A percentile compares a stretch with the other conserved stretches of the same genome.
These are phyloP conservation scores for Geotria australis DNA, from an alignment of 2,797 vertebrate genomes.

Conservation along the genomic window DNA sequence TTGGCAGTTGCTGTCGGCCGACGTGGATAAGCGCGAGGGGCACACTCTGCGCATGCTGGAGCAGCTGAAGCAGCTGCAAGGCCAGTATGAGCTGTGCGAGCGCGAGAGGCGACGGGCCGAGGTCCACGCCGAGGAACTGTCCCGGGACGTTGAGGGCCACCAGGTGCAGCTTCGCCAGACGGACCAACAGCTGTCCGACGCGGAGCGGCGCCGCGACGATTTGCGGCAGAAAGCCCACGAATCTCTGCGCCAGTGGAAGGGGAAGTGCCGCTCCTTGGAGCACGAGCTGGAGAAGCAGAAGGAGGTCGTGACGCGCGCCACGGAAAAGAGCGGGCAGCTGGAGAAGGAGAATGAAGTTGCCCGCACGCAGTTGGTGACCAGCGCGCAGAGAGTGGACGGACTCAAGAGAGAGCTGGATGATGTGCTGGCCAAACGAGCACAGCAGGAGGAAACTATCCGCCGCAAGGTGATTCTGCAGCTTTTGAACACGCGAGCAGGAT, in stretches of 20 bases:
- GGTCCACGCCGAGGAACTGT: slow-evolving; percentile 19
- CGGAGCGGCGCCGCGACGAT: slow-evolving; percentile 33
- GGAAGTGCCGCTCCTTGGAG: slow-evolving; percentile 41
- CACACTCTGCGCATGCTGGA: slow-evolving; percentile 45
- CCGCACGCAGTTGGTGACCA: slow-evolving; percentile 26
- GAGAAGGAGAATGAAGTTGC: slow-evolving; percentile 33
- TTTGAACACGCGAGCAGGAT: no score
- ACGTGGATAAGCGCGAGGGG: slow-evolving; percentile 32
- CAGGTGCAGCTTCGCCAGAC: slow-evolving; percentile 14
- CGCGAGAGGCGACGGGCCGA: slow-evolving; percentile 8
- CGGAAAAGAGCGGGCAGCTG: slow-evolving; percentile 20
- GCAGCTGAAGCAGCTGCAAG: slow-evolving; percentile 41
- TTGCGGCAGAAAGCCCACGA: slow-evolving; percentile 51
- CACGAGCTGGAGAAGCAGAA: slow-evolving; percentile 26
- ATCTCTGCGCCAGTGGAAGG: slow-evolving; percentile 44
- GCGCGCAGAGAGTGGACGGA: slow-evolving; percentile 40
- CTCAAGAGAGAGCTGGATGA: slow-evolving; percentile 39
- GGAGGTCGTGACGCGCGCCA: slow-evolving; percentile 11
- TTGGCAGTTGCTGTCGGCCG: slow-evolving; percentile 26
- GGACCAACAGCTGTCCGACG: slow-evolving; percentile 27
- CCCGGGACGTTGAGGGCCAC: slow-evolving; percentile 16
- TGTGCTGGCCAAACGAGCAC: slow-evolving; percentile 31
- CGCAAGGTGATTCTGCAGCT: slow-evolving; percentile 8
- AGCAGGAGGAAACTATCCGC: slow-evolving; percentile 44
- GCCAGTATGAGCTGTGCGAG: slow-evolving; percentile 16